Base-by-base conservation (phyloP, 2,797 vertebrate species). In the Ammospiza maritima region DNA sequence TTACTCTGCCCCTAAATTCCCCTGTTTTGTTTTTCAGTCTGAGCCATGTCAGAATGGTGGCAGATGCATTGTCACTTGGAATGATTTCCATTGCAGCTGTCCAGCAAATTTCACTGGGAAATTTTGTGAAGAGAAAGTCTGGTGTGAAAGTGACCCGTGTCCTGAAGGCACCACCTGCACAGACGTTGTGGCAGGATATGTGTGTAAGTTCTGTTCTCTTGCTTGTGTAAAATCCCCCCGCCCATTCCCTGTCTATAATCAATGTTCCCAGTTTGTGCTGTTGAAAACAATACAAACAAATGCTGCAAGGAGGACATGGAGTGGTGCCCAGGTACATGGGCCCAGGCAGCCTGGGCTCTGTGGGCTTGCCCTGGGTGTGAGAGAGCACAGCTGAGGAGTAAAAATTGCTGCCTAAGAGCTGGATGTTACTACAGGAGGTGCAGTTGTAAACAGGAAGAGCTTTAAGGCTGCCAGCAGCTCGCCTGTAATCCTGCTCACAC, bases 31-130 rank as follows among this genome's bases (percentile, higher is more conserved):
- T 90, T 96, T 96, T 44, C 96, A 98, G 98, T 90, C 97, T 44
- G 87, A 94, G 16, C 99, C 99, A 13, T 99, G 99, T 96, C 96
- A 98, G 92, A 98, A 99, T 20, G 98, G 98, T n/a, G 99, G 99
- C 66, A 96, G 62, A 17, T 99, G 99, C 93, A 87, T 90, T 5
- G 91, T 99, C 95, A 99, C 98, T 85, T 99, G 99, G 99, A 99
- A 99, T 88, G 99, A 99, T 97, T 99, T 99, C 97, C 97, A 79
- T 69, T 99, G 99, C 88, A 89, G 87, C 94, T 99, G 99, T 92
- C 97, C 98, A 30, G 73, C 93, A 77, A 99, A 98, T 94, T 99
- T 98, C 97, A 98, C 98, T 0, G 99, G 99, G 51, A 98, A 95
- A 29, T 97, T 96, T 8, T 99, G 99, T 80, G 98, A 98, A 87